phyloP scores from a whole-genome alignment of 2,888 invertebrate genomes.

The Rhimphoctona megacephalus region DNA sequence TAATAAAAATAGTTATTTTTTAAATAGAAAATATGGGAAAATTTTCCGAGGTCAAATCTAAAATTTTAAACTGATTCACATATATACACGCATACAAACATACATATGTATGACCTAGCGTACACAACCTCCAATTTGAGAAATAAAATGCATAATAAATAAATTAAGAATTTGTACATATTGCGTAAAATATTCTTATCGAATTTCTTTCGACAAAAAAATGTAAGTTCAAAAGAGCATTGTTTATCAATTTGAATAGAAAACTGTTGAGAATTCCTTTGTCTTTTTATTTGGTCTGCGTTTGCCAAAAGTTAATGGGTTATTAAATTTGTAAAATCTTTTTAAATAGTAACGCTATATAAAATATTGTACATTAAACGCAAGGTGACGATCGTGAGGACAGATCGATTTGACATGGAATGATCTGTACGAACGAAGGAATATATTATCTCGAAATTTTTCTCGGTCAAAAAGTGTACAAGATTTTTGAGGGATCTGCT shows the following conservation, averaged over 20 bases:
- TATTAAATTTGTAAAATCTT: background rate
- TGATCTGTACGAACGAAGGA: background rate
- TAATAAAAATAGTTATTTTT: background rate
- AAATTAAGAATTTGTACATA: background rate
- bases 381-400: background rate
- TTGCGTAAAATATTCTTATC: background rate
- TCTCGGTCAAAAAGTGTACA: background rate
- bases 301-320: background rate
- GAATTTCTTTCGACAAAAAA: background rate
- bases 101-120: background rate
- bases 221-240: background rate
- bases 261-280: background rate
- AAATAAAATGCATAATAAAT: background rate
- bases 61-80: background rate
- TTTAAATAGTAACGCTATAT: background rate
- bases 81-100: background rate
- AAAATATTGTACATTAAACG: background rate
- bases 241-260: background rate
- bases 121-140: background rate
- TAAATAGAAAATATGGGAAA: background rate
- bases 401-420: background rate
- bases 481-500: background rate
- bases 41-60: background rate
- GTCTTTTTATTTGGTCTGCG: background rate
- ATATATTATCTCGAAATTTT: background rate